Conservation (phyloP, 2,888 invertebrate species). For the Myopa testacea region DNA sequence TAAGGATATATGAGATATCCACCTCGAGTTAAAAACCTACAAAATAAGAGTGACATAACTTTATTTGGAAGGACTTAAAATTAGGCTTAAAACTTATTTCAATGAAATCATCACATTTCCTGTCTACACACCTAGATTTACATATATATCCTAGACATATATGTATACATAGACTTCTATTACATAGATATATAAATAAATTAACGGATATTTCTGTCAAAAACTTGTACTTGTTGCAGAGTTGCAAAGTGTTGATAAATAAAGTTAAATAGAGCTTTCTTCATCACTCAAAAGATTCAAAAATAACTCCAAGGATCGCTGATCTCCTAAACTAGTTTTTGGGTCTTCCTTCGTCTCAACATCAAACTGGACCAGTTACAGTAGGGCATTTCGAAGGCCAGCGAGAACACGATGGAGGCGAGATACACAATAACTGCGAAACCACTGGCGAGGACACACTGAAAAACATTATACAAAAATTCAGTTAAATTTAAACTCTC, state of each 20-base stretch:
- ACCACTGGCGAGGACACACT: conserved; percentile 63
- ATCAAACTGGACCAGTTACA: conserved; percentile 62
- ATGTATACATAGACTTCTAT: not conserved
- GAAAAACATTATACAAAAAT: conserved; percentile 6
- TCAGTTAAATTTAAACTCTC: too few species aligned
- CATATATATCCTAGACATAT: too few species aligned
- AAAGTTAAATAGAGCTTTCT: too few species aligned
- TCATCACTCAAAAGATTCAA: too few species aligned
- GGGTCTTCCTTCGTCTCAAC: conserved; percentile 44
- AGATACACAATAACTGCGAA: conserved; percentile 64
- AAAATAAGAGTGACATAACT: not conserved
- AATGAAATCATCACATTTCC: conserved; percentile 28
- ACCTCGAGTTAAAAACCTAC: not conserved
- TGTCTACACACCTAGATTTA: not conserved
- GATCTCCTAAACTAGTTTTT: conserved; percentile 24
- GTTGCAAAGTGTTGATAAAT: too few species aligned
- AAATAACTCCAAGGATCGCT: too few species aligned
- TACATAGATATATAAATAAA: conserved; percentile 18
- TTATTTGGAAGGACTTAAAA: not conserved
- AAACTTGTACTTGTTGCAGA: not conserved
- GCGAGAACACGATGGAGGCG: conserved; percentile 61
- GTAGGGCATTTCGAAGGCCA: conserved; percentile 65
- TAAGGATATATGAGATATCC: not conserved
- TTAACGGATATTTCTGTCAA: not conserved
- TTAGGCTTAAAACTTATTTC: conserved; percentile 13